Base-by-base conservation (phyloP, 2,888 invertebrate species). In the Clitarchus hookeri region DNA sequence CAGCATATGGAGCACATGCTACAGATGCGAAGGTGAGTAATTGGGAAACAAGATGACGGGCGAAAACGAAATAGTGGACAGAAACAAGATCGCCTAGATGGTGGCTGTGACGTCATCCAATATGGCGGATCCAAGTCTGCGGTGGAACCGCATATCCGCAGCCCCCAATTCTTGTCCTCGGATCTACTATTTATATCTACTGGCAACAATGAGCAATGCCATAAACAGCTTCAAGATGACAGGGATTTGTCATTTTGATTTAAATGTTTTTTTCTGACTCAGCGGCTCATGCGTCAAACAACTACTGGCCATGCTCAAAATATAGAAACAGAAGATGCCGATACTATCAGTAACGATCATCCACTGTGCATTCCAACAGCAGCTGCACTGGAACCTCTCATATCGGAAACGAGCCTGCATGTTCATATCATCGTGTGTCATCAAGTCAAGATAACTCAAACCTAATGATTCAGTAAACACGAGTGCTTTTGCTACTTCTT, bases 161-260 rank as follows among this genome's bases (percentile, higher is more conserved):
- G n/a, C n/a, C n/a, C n/a, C n/a, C n/a, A n/a, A n/a, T n/a, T n/a
- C n/a, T n/a, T n/a, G n/a, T n/a, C n/a, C n/a, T n/a, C n/a, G n/a
- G n/a, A n/a, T n/a, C n/a, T n/a, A n/a, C n/a, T n/a, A n/a, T n/a
- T n/a, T n/a, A n/a, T n/a, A n/a, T n/a, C n/a, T n/a, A n/a, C n/a
- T 26, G 85, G 85, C 86, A 23, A 54, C 84, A 25, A 44, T 84
- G n/a, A 19, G 78, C 27, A 79, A 25, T 84, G 84, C 79, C 84
- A 84, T 78, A 44, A 84, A 84, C 48, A 12, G 84, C 48, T 44
- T 84, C 80, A 84, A 84, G 78, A 53, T 26, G 79, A 25, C 78
- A 44, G 86, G 86, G 27, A 84, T 65, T 23, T 65, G n/a, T 65
- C 0, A 0, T 65, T 65, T 65, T 65, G 0, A 65, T 23, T 23